These are phyloP conservation scores for Benitochromis conjunctus DNA, from an alignment of 2,113 vertebrate species.

Conservation along the genomic window DNA sequence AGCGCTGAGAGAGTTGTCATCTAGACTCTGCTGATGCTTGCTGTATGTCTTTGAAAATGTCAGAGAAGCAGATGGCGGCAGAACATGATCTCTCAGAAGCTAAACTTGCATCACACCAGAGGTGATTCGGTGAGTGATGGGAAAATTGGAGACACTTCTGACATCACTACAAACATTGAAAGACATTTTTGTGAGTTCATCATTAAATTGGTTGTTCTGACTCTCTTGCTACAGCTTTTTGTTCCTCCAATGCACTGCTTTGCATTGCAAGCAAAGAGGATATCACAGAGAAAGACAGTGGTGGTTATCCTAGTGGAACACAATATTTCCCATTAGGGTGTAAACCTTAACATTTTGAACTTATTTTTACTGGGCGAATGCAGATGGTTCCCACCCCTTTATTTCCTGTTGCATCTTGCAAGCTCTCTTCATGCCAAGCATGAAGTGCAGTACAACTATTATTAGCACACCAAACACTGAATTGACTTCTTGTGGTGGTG, in stretches of 20 bases:
- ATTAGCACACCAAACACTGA: slow-evolving; percentile 40
- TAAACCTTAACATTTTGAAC: slow-evolving; percentile 15
- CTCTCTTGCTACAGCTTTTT: background rate
- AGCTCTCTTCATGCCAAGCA: background rate
- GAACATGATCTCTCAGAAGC: background rate
- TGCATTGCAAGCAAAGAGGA: background rate
- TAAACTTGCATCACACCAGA: background rate
- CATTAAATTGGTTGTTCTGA: background rate
- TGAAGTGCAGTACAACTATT: slow-evolving; percentile 24
- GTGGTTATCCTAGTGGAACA: background rate
- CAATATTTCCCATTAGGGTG: background rate
- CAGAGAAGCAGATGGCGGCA: background rate
- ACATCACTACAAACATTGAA: rapidly evolving
- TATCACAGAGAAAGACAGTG: background rate
- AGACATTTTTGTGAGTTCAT: background rate
- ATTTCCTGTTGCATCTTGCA: slow-evolving; percentile 16
- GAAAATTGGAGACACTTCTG: background rate
- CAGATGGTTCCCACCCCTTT: slow-evolving; percentile 31
- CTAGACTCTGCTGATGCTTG: background rate
- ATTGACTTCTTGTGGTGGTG: slow-evolving; percentile 1
- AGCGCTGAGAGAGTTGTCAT: background rate
- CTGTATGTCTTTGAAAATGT: background rate
- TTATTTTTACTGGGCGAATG: slow-evolving; percentile 18
- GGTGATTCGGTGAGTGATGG: background rate
- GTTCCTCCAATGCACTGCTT: background rate